Base-by-base conservation (phyloP, 2,888 invertebrate species). In the Mellilla xanthometata region DNA sequence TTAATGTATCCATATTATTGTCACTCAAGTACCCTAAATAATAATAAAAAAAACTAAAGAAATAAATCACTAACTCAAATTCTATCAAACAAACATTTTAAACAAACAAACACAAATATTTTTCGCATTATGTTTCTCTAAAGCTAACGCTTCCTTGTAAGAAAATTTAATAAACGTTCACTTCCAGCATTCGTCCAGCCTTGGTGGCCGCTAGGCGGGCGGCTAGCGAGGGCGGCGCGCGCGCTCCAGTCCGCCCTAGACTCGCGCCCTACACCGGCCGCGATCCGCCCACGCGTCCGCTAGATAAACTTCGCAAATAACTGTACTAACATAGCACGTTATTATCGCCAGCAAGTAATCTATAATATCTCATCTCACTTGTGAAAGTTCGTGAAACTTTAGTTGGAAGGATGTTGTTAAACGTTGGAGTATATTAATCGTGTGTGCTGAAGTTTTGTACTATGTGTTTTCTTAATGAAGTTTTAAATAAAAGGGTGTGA, bases 191-290 rank as follows among this genome's bases (percentile, higher is more conserved):
- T 60, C 40, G 51, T 68, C 62, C 46, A 45, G 47, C 35, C 54
- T 45, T 54, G 65, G 61, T 67, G 67, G 60, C 64, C 65, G 47
- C 58, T 13, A 48, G 66, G 66, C 70, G 77, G 77, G 78, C 76
- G 79, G 64, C 53, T 58, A 65, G 39, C 64, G 68, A 62, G 78
- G 80, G 78, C 77, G 77, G 82, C 79, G 80, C 78, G 76, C 69
- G 80, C 84, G 79, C 79, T 53, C 68, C 81, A 81, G 81, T 83
- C 70, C 60, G 63, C 61, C 62, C 72, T 72, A 68, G 60, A 35
- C 54, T 24, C 64, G 60, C 58, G 62, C 62, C 55, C 3, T n/a
- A 8, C 24, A 24, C 24, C 51, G 54, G 43, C 58, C 58, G 58
- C 58, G 56, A 60, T 47, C 56, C 53, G 49, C 54, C 54, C 31